Evolutionary conservation across 2,888 invertebrate genomes (phyloP).

Genomic region (Caenorhabditis panamensis): DNA sequence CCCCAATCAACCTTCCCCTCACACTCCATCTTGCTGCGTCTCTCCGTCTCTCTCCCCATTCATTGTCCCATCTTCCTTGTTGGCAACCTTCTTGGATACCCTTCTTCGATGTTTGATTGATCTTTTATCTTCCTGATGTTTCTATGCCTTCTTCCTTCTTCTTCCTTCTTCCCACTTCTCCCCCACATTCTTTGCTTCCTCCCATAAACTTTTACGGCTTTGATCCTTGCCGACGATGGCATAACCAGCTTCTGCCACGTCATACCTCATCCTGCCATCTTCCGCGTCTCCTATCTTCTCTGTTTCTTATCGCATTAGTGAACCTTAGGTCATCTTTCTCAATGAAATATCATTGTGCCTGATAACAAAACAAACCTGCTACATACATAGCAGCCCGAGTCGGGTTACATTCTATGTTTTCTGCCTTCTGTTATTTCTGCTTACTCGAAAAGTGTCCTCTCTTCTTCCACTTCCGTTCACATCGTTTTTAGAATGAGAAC

Average conservation of each 20-base stretch:
- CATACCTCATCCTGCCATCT: constrained; percentile 32
- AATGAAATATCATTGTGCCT: constrained; percentile 3
- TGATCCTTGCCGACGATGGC: neutral
- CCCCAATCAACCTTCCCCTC: neutral
- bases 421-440: too few relatives aligned
- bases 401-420: too few relatives aligned
- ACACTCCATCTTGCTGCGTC: neutral
- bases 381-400: too few relatives aligned
- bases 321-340: constrained; percentile 36
- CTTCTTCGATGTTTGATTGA: neutral
- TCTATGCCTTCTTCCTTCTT: too few relatives aligned
- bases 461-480: neutral
- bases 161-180: neutral
- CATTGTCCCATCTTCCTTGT: constrained; percentile 18
- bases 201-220: constrained; percentile 53
- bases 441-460: neutral
- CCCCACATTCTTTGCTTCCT: constrained; percentile 18
- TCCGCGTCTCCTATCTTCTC: constrained; percentile 22
- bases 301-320: constrained; percentile 53
- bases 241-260: constrained; percentile 48
- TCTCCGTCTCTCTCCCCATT: constrained; percentile 9
- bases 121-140: neutral
- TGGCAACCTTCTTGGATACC: constrained; percentile 4
- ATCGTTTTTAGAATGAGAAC: neutral
- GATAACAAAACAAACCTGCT: neutral